These are phyloP conservation scores for Drosophila suzukii DNA, from an alignment of 1,140 invertebrate species.

Conservation along the genomic window DNA sequence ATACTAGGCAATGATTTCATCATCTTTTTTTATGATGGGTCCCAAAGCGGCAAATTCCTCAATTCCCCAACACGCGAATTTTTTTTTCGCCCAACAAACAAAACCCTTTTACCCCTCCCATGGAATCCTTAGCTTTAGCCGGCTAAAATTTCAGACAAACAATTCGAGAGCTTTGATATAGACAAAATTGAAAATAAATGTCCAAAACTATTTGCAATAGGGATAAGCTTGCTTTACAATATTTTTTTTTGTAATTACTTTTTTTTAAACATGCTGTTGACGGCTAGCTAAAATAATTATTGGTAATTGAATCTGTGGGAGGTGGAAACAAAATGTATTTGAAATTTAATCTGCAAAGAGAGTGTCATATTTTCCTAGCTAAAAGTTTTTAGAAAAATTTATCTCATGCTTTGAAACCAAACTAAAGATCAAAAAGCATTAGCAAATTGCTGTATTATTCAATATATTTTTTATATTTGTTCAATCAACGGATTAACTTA, in stretches of 20 bases:
- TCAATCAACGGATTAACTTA: neutral
- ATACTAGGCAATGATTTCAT: conserved; percentile 12
- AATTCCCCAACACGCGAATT: conserved; percentile 8
- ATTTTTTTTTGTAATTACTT: conserved; percentile 1
- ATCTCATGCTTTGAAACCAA: neutral
- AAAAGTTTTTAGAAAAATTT: neutral
- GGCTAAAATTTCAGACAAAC: conserved; percentile 49
- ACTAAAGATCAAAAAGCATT: neutral
- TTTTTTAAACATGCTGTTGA: neutral
- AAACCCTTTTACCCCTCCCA: neutral
- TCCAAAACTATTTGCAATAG: conserved; percentile 42
- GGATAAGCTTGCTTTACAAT: conserved; percentile 13
- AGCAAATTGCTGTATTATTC: no score
- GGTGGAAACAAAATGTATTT: neutral
- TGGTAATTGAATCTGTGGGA: conserved; percentile 37
- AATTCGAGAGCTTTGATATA: conserved; percentile 32
- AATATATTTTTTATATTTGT: neutral
- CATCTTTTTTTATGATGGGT: conserved; percentile 1
- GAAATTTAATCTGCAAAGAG: conserved; percentile 9
- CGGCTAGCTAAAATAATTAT: conserved; percentile 37
- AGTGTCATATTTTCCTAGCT: neutral
- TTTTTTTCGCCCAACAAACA: conserved; percentile 4
- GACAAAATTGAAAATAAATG: conserved; percentile 41
- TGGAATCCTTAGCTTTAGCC: neutral
- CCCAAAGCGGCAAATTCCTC: conserved; percentile 1